Evolutionary conservation across 1,140 invertebrate species (phyloP).

Genomic region (Colletes gigas): DNA sequence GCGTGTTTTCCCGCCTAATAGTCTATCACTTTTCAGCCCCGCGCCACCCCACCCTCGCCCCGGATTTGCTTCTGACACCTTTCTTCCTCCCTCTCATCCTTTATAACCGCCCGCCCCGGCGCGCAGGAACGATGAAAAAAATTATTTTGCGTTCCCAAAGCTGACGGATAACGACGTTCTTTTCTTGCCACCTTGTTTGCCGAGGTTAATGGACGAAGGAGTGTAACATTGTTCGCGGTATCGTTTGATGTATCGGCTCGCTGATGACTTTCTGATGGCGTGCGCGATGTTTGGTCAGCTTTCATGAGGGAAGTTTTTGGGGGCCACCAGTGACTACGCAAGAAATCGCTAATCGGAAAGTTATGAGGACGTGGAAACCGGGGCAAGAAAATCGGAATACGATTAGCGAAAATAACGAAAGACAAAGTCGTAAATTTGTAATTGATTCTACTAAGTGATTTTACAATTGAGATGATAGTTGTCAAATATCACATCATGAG

Average conservation of each 20-base stretch:
- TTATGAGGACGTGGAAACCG: too few species aligned
- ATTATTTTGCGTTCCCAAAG: background rate
- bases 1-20: conserved; percentile 40
- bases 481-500: too few species aligned
- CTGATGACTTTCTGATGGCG: background rate
- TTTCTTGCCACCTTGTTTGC: background rate
- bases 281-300: too few species aligned
- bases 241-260: conserved; percentile 28
- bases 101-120: too few species aligned
- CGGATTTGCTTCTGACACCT: conserved; percentile 36
- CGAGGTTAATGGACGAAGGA: conserved; percentile 9
- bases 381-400: too few species aligned
- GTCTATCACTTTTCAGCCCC: conserved; percentile 32
- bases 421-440: too few species aligned
- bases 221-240: conserved; percentile 18
- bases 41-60: background rate
- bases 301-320: too few species aligned
- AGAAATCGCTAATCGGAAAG: too few species aligned
- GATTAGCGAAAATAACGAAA: too few species aligned
- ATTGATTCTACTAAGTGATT: too few species aligned
- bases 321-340: too few species aligned
- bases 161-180: background rate
- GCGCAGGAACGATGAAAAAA: background rate
- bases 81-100: background rate
- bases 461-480: too few species aligned